Conservation (phyloP, 2,888 invertebrate genomes). For the Hypercompe scribonia region DNA sequence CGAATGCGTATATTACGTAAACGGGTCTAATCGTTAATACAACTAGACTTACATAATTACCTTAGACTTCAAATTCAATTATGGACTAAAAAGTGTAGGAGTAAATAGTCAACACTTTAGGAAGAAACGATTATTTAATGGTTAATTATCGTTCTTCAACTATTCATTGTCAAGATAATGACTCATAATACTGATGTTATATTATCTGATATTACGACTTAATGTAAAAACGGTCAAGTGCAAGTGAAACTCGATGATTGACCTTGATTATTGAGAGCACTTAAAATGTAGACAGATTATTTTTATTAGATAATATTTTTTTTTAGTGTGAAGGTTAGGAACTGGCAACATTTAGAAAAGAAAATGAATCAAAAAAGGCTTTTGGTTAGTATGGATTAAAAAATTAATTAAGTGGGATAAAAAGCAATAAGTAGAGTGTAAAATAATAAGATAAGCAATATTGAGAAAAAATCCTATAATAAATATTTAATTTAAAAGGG, state of each 20-base stretch:
- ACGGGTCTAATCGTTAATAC: background rate
- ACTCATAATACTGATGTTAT: slow-evolving; percentile 24
- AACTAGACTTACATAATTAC: background rate
- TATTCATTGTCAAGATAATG: slow-evolving; percentile 20
- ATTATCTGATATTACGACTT: slow-evolving; percentile 19
- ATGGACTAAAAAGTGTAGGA: background rate
- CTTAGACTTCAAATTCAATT: background rate
- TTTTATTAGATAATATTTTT: slow-evolving; percentile 5
- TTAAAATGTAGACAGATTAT: slow-evolving; percentile 11
- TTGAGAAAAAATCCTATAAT: too few relatives aligned
- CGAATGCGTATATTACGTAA: too few relatives aligned
- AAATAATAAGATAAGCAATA: too few relatives aligned
- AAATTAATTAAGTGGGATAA: background rate
- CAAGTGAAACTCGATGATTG: slow-evolving; percentile 32
- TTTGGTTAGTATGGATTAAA: background rate
- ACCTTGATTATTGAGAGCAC: background rate
- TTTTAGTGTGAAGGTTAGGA: background rate
- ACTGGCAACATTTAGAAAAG: background rate
- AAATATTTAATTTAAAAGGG: too few relatives aligned
- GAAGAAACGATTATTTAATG: background rate
- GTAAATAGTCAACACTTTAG: background rate
- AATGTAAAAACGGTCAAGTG: slow-evolving; percentile 43
- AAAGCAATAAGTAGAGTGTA: too few relatives aligned
- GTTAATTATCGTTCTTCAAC: background rate
- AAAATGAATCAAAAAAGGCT: background rate